A percentile compares a stretch with the other conserved stretches of the same genome.
phyloP scores from a whole-genome alignment of 1,140 invertebrate species.

The Brevipalpus yothersi region DNA sequence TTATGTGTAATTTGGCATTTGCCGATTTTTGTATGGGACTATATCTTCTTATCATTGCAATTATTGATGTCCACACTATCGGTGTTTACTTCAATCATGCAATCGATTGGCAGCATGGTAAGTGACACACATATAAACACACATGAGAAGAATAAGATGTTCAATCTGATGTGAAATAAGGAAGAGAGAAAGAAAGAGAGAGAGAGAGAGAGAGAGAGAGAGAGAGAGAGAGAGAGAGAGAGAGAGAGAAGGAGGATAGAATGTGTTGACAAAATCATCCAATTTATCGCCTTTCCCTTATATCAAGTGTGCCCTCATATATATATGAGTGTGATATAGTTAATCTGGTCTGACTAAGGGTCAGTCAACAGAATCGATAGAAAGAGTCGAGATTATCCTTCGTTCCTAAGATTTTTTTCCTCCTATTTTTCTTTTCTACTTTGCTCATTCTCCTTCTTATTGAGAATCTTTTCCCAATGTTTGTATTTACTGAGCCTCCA shows the following conservation, averaged over 20 bases:
- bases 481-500: too few species aligned
- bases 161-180: not conserved
- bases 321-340: too few species aligned
- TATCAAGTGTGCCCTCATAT: too few species aligned
- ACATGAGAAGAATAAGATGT: not conserved
- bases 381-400: too few species aligned
- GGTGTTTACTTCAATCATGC: conserved; percentile 49
- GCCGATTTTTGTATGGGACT: conserved; percentile 93
- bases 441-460: too few species aligned
- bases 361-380: too few species aligned
- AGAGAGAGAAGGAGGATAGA: not conserved
- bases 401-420: too few species aligned
- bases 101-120: conserved; percentile 9
- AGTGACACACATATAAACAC: not conserved
- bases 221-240: not conserved
- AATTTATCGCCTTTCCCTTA: too few species aligned
- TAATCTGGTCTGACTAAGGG: too few species aligned
- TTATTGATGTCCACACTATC: conserved; percentile 83
- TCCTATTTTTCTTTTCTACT: too few species aligned
- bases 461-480: too few species aligned
- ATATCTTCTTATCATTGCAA: conserved; percentile 76
- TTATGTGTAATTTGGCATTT: conserved; percentile 85
- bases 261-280: too few species aligned
- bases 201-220: not conserved
- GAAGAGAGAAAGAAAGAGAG: not conserved